Conservation (phyloP, 2,888 invertebrate species). For the Cistogaster globosa region DNA sequence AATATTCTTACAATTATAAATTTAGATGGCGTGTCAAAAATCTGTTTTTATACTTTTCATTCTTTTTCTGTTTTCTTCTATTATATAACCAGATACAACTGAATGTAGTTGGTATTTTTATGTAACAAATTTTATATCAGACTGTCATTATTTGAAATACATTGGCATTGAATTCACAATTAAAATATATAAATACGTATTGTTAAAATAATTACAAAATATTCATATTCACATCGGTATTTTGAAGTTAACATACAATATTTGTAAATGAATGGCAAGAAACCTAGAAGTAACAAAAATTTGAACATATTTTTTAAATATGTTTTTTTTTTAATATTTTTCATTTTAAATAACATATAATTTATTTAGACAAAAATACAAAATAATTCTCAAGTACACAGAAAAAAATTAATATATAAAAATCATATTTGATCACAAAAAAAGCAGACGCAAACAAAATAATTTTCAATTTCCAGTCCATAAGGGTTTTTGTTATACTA, state of each 20-base stretch:
- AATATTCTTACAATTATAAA: conserved; percentile 29
- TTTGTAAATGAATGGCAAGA: neutral
- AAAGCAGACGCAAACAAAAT: too few relatives aligned
- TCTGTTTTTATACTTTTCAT: conserved; percentile 2
- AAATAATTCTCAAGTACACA: too few relatives aligned
- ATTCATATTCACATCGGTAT: conserved; percentile 32
- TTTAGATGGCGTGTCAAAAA: conserved; percentile 47
- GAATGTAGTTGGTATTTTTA: conserved; percentile 38
- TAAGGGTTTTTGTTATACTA: too few relatives aligned
- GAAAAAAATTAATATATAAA: too few relatives aligned
- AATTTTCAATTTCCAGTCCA: too few relatives aligned
- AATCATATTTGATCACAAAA: too few relatives aligned
- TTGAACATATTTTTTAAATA: neutral
- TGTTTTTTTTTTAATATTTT: too few relatives aligned
- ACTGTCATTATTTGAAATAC: neutral
- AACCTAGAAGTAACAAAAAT: neutral
- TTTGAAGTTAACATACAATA: neutral
- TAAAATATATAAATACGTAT: conserved; percentile 49
- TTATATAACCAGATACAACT: conserved; percentile 30
- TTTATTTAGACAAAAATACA: neutral
- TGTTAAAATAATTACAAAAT: conserved; percentile 64
- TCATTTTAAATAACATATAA: neutral
- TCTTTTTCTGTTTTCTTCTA: conserved; percentile 11
- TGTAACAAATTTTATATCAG: conserved; percentile 32
- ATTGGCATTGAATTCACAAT: conserved; percentile 67